A percentile compares a stretch with the other conserved stretches of the same genome.
Evolutionary conservation across 2,888 invertebrate genomes (phyloP).

Genomic region (Thera obeliscata): DNA sequence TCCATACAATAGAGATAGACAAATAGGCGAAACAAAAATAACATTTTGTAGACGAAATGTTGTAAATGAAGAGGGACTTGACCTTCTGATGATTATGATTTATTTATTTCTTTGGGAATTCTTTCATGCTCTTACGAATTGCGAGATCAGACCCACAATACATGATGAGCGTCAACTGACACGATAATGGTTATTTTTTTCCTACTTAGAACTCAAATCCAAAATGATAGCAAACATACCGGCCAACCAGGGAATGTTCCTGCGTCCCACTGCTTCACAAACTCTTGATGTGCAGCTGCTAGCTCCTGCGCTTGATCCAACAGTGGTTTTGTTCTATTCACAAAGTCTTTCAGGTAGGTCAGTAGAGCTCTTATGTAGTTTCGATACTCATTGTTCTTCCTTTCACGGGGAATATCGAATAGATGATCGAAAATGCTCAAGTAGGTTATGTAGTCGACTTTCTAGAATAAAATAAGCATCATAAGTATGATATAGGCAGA

Average conservation of each 20-base stretch:
- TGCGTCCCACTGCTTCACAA: constrained; percentile 93
- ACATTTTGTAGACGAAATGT: too few relatives aligned
- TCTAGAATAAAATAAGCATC: constrained; percentile 68
- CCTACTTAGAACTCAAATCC: neutral
- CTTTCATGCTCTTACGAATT: too few relatives aligned
- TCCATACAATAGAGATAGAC: too few relatives aligned
- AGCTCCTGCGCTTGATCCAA: constrained; percentile 92
- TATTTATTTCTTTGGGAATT: too few relatives aligned
- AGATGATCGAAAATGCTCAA: constrained; percentile 97
- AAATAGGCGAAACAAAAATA: too few relatives aligned
- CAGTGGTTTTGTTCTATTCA: constrained; percentile 93
- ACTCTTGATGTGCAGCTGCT: constrained; percentile 90
- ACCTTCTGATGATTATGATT: too few relatives aligned
- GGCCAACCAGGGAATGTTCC: constrained; percentile 98
- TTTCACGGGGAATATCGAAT: constrained; percentile 96
- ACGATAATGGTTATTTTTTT: too few relatives aligned
- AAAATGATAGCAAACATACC: constrained; percentile 66
- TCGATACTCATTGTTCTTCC: constrained; percentile 94
- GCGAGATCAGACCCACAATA: too few relatives aligned
- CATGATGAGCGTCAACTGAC: too few relatives aligned
- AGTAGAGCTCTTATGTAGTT: constrained; percentile 93
- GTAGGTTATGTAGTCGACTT: constrained; percentile 98
- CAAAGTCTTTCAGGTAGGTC: constrained; percentile 93
- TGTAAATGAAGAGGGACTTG: too few relatives aligned
- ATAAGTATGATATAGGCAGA: too few relatives aligned